These are phyloP conservation scores for Aphaenogaster rudis DNA, from an alignment of 1,140 invertebrate species.

Conservation along the genomic window DNA sequence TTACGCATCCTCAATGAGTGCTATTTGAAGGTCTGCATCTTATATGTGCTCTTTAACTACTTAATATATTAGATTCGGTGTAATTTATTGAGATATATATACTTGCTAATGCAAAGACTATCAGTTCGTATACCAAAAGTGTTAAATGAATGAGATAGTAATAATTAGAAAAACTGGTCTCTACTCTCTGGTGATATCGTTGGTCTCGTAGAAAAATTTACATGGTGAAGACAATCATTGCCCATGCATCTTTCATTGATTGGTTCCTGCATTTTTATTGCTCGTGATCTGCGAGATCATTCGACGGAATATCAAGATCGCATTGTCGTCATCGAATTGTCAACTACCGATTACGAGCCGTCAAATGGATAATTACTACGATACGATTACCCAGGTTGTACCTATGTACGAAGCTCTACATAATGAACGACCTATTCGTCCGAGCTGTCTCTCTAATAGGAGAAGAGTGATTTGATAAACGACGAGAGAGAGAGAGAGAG, in stretches of 20 bases:
- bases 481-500: slow-evolving; percentile 36
- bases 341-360: slow-evolving; percentile 69
- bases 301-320: slow-evolving; percentile 79
- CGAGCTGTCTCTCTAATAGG: slow-evolving; percentile 5
- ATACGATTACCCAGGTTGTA: slow-evolving; percentile 75
- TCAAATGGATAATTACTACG: slow-evolving; percentile 79
- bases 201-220: background rate
- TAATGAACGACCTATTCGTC: slow-evolving; percentile 67
- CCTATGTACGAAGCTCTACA: slow-evolving; percentile 65
- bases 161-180: background rate
- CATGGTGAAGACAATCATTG: background rate
- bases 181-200: background rate
- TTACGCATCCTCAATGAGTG: slow-evolving; percentile 30
- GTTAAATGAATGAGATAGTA: background rate
- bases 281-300: background rate
- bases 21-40: background rate
- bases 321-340: slow-evolving; percentile 54
- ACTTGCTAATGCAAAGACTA: background rate
- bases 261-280: background rate
- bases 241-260: background rate
- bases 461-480: slow-evolving; percentile 47
- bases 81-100: background rate
- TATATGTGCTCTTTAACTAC: background rate
- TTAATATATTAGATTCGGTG: background rate
- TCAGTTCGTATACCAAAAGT: background rate